These are phyloP conservation scores for Limenitis arthemis DNA, from an alignment of 2,888 invertebrate genomes.

Conservation along the genomic window DNA sequence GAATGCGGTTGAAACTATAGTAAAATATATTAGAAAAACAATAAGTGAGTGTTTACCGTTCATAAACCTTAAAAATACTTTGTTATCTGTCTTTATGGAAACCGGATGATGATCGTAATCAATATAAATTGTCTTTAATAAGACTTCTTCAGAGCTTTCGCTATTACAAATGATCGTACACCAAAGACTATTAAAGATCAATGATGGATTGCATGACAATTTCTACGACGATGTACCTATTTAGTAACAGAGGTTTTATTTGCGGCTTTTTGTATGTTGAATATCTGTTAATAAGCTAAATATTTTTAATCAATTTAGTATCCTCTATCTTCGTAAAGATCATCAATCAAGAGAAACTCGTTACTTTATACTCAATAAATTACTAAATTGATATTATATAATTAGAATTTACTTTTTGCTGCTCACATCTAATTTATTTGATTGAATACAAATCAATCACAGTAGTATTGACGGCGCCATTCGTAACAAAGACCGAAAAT, in stretches of 20 bases:
- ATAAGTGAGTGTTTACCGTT: too few relatives aligned
- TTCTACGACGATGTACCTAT: slow-evolving; percentile 41
- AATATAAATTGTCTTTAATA: slow-evolving; percentile 10
- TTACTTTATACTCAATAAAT: slow-evolving; percentile 36
- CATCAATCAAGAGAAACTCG: slow-evolving; percentile 58
- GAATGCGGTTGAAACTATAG: too few relatives aligned
- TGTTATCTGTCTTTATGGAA: not conserved
- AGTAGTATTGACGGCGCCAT: slow-evolving; percentile 16
- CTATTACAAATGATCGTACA: slow-evolving; percentile 14
- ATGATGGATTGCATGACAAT: slow-evolving; percentile 41
- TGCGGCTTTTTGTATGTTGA: slow-evolving; percentile 47
- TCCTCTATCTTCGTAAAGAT: slow-evolving; percentile 38
- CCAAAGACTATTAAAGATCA: slow-evolving; percentile 19
- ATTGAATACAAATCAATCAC: too few relatives aligned
- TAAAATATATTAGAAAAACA: too few relatives aligned
- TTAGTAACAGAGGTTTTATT: slow-evolving; percentile 43
- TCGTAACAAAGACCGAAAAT: slow-evolving; percentile 52
- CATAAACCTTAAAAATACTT: too few relatives aligned
- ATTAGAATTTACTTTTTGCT: slow-evolving; percentile 22
- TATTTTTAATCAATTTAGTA: slow-evolving; percentile 55
- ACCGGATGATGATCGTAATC: slow-evolving; percentile 5
- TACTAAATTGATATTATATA: slow-evolving; percentile 31
- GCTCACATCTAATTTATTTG: too few relatives aligned
- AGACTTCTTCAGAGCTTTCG: slow-evolving; percentile 14
- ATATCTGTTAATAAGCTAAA: slow-evolving; percentile 43